Evolutionary conservation across 2,888 invertebrate species (phyloP), one percentile per base, ranked within the genome.

Genomic region (Drosophila nigricruria): DNA sequence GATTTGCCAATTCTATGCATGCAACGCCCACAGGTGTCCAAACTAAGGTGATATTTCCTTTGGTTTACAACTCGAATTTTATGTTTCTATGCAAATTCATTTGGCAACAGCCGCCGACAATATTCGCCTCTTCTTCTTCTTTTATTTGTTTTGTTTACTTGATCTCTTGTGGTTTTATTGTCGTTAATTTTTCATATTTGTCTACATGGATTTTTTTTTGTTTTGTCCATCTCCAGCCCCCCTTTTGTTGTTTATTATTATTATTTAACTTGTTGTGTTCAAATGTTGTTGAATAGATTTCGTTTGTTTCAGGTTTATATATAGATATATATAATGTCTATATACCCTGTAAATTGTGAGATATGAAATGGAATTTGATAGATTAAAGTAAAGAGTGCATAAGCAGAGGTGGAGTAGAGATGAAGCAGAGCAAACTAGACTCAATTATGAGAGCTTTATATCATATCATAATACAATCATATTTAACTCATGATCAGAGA

Each of bases 21-120:
- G 10, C 10, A 47, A 61, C 69, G 64, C 59, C 65, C 27, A 78
- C 76, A 52, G 27, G 30, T 30, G 1, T 38, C 25, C 18, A 10
- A 23, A 18, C 6, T 36, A 20, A 49, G 16, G 32, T 47, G 52
- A 23, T 52, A 36, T 65, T 76, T 69, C 27, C 50, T 27, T 27
- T 23, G 47, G 50, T 43, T 47, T 50, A 5, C 36, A 60, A 25
- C 27, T 42, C 16, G 34, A 43, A 65, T 59, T 50, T 52, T 62
- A 47, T 65, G 36, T 66, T 53, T 60, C 20, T 57, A 73, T 77
- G 66, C 74, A 73, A 73, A 73, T 66, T 32, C 18, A 30, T 49
- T 49, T 32, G 54, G 25, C 54, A 30, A 30, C 30, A 5, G 30
- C 30, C 8, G 30, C 30, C 6, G 30, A 30, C 30, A 53, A 74